Evolutionary conservation across 2,797 vertebrate species (phyloP).

Genomic region (Pangasius krempfi): DNA sequence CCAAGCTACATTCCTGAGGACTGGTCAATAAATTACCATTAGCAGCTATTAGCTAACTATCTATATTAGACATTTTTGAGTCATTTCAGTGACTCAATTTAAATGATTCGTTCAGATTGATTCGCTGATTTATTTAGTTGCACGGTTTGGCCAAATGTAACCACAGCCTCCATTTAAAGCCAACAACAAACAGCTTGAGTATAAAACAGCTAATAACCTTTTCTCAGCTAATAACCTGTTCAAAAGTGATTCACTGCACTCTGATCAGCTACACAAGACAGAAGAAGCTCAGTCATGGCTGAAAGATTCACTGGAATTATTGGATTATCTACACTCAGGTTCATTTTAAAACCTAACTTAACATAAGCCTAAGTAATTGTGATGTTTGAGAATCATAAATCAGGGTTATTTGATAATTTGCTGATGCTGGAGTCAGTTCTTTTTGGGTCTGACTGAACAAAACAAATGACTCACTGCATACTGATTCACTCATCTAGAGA

Average conservation of each 20-base stretch:
- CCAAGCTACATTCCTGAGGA: no score
- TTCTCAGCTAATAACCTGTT: background rate
- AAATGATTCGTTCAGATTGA: background rate
- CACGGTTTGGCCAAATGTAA: background rate
- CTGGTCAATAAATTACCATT: no score
- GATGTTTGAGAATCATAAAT: background rate
- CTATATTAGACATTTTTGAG: background rate
- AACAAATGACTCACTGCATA: background rate
- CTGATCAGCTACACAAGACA: background rate
- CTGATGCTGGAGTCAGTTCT: background rate
- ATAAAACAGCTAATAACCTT: background rate
- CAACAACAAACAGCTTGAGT: background rate
- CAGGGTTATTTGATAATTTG: background rate
- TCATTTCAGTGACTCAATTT: background rate
- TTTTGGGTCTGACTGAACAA: background rate
- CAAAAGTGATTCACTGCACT: background rate
- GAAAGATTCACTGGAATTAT: background rate
- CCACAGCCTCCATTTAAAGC: background rate
- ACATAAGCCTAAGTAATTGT: background rate
- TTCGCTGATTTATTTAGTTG: background rate
- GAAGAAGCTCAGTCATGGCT: background rate
- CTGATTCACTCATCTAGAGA: background rate
- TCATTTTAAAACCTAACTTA: background rate
- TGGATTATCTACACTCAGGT: no score
- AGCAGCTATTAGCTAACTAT: no score